Conservation (phyloP, 2,888 invertebrate genomes). For the Chirona hameri region DNA sequence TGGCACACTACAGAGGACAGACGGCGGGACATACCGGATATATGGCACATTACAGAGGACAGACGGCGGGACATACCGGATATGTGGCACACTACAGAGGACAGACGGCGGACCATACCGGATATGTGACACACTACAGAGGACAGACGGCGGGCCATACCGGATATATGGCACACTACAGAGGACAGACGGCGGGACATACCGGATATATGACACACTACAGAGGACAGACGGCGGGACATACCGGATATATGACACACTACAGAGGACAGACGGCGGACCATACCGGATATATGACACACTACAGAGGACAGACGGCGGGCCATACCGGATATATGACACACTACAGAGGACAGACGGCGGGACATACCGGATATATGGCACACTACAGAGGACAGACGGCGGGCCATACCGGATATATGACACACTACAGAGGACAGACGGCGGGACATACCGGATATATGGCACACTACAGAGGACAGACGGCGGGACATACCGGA, state of each 20-base stretch:
- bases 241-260: not conserved
- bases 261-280: not conserved
- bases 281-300: not conserved
- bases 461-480: no score
- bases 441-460: no score
- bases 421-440: not conserved
- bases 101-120: no score
- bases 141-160: no score
- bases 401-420: not conserved
- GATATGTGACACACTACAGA: not conserved
- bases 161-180: no score
- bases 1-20: no score
- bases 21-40: not conserved
- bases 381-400: no score
- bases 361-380: no score
- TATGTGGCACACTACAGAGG: not conserved
- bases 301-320: not conserved
- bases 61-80: not conserved
- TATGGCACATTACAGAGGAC: not conserved
- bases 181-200: not conserved
- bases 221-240: not conserved
- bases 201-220: not conserved
- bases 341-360: not conserved
- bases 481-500: not conserved
- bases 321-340: not conserved